phyloP scores from a whole-genome alignment of 2,113 vertebrate genomes.

The Orthonyx spaldingii region DNA sequence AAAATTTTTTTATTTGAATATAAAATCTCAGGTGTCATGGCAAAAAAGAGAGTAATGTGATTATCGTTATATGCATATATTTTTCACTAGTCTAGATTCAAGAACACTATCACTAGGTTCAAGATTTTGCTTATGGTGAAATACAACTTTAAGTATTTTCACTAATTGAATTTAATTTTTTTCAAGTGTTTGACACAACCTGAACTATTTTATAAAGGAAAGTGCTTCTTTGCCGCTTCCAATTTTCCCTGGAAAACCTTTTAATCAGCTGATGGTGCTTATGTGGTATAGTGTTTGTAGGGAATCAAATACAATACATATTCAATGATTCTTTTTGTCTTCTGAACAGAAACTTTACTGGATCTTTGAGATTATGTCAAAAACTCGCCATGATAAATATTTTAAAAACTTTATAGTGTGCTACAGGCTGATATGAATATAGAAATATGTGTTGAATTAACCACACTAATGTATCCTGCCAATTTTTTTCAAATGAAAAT shows the following conservation, averaged over 20 bases:
- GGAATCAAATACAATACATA: background rate
- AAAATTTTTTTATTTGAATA: background rate
- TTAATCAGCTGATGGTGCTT: background rate
- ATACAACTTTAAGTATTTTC: constrained; percentile 15
- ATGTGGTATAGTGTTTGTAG: background rate
- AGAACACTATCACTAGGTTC: too few species aligned
- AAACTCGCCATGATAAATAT: background rate
- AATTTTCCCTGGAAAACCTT: background rate
- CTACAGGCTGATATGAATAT: background rate
- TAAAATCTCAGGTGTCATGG: background rate
- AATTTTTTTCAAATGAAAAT: background rate
- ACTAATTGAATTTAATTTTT: background rate
- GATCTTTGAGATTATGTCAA: background rate
- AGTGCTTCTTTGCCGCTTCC: background rate
- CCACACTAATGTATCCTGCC: background rate
- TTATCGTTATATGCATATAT: background rate
- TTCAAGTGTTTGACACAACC: background rate
- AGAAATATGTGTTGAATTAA: background rate
- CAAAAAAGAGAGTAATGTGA: background rate
- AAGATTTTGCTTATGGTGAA: background rate
- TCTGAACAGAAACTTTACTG: background rate
- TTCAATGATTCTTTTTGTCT: background rate
- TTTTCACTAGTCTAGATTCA: background rate
- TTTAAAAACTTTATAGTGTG: background rate
- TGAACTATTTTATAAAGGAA: background rate